Conservation (phyloP, 2,797 vertebrate genomes). For the Parotocinclus haroldoi region DNA sequence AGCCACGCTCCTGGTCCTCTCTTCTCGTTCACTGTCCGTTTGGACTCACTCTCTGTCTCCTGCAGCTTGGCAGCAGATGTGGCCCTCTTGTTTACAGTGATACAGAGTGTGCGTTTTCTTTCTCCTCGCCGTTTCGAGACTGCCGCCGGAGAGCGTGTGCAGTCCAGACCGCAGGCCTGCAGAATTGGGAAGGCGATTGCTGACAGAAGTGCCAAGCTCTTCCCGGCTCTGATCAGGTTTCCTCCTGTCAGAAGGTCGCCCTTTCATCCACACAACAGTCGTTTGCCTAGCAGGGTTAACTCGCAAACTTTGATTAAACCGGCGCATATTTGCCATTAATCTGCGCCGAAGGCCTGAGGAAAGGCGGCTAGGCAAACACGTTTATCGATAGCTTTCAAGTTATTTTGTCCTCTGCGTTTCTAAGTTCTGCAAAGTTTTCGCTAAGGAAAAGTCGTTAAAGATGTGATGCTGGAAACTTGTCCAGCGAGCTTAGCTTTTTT, state of each 20-base stretch:
- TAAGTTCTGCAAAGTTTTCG: too few species aligned
- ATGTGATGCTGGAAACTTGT: too few species aligned
- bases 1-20: conserved; percentile 47
- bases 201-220: conserved; percentile 76
- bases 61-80: conserved; percentile 85
- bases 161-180: conserved; percentile 79
- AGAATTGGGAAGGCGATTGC: conserved; percentile 62
- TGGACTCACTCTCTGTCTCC: background rate
- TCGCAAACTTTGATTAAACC: conserved; percentile 52
- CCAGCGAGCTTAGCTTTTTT: too few species aligned
- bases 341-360: conserved; percentile 34
- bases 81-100: conserved; percentile 86
- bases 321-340: conserved; percentile 44
- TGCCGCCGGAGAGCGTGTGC: conserved; percentile 48
- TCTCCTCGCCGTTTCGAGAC: conserved; percentile 69
- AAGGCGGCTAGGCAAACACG: conserved; percentile 4
- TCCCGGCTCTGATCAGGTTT: conserved; percentile 77
- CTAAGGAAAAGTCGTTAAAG: too few species aligned
- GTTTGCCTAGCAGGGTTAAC: conserved; percentile 48
- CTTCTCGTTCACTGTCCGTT: background rate
- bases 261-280: conserved; percentile 45
- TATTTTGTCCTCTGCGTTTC: too few species aligned
- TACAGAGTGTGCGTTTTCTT: conserved; percentile 83
- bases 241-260: conserved; percentile 76
- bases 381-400: too few species aligned